phyloP scores from a whole-genome alignment of 1,140 invertebrate genomes.

The Palaemon carinicauda region DNA sequence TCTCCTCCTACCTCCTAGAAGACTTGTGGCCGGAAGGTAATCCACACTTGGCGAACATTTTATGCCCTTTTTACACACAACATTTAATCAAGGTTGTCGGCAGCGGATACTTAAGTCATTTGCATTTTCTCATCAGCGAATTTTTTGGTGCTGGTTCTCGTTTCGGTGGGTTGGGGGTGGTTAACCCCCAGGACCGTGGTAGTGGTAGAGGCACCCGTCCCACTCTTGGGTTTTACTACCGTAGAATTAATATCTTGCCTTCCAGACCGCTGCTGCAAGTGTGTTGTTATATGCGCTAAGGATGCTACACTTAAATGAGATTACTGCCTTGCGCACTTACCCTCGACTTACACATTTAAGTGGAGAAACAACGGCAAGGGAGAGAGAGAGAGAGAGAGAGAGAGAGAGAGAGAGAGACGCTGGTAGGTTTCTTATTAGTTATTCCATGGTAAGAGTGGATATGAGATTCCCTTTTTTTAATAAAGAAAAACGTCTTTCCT shows the following conservation, averaged over 20 bases:
- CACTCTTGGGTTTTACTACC: slow-evolving; percentile 7
- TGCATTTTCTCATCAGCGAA: slow-evolving; percentile 1
- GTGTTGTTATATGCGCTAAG: background rate
- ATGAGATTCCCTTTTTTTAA: too few species aligned
- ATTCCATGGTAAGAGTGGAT: too few species aligned
- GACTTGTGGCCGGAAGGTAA: background rate
- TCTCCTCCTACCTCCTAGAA: background rate
- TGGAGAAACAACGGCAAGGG: background rate
- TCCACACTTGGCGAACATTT: background rate
- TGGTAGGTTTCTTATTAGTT: background rate
- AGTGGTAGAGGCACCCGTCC: background rate
- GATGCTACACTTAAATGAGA: background rate
- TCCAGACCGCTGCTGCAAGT: background rate
- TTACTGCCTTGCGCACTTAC: too few species aligned
- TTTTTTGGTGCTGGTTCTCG: background rate
- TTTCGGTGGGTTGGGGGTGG: too few species aligned
- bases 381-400: background rate
- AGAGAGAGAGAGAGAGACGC: background rate
- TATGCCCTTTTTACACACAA: slow-evolving; percentile 12
- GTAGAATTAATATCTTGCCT: slow-evolving; percentile 1
- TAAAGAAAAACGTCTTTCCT: too few species aligned
- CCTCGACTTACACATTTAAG: background rate
- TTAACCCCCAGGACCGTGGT: too few species aligned
- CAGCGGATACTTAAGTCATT: background rate
- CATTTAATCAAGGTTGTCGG: background rate